A percentile compares a stretch with the other conserved stretches of the same genome.
Evolutionary conservation across 2,888 invertebrate genomes (phyloP).

Genomic region (Diachrysia chrysitis): DNA sequence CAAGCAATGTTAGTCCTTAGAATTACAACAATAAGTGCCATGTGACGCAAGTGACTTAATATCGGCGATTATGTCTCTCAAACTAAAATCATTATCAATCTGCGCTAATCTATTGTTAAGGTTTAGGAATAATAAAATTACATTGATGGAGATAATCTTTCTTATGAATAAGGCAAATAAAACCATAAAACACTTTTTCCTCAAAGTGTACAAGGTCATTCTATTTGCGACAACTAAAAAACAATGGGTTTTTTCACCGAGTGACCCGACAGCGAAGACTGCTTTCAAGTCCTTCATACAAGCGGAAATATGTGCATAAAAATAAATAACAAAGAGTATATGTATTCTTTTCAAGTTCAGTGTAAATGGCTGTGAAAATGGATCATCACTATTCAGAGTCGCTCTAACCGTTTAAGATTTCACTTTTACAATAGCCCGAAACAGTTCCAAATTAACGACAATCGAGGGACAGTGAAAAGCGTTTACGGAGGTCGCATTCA

Average conservation of each 20-base stretch:
- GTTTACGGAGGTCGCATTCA: slow-evolving; percentile 68
- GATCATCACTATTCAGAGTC: slow-evolving; percentile 59
- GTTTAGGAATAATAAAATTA: neutral
- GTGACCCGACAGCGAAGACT: slow-evolving; percentile 10
- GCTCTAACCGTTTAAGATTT: slow-evolving; percentile 69
- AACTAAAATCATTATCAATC: neutral
- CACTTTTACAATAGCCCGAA: slow-evolving; percentile 77
- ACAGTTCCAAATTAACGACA: slow-evolving; percentile 73
- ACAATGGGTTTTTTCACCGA: neutral
- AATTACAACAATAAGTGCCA: neutral
- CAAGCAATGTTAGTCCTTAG: slow-evolving; percentile 4
- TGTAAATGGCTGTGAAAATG: slow-evolving; percentile 53
- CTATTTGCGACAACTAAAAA: neutral
- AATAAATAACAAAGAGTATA: slow-evolving; percentile 31
- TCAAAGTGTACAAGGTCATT: slow-evolving; percentile 14
- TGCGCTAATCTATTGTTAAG: neutral
- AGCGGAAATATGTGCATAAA: slow-evolving; percentile 25
- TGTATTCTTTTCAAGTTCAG: slow-evolving; percentile 44
- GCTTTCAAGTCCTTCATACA: slow-evolving; percentile 25
- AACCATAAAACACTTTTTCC: neutral
- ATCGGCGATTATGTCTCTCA: neutral
- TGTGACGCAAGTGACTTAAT: neutral
- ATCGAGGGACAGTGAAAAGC: slow-evolving; percentile 71
- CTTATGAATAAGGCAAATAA: neutral
- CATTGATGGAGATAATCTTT: neutral